phyloP scores from a whole-genome alignment of 2,113 vertebrate species.

The Pan troglodytes region NHGRI_mPanTro3-v2.1_pri NC_072398.2:212738501-212739000 shows the following conservation, averaged over 20 bases:
- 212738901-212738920: not conserved
- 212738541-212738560: not conserved
- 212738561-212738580: rapidly evolving
- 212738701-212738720: not conserved
- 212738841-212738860: not conserved
- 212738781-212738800: not conserved
- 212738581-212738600: not conserved
- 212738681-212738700: not conserved
- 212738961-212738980: not conserved
- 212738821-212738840: rapidly evolving
- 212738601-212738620: not conserved
- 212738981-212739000: rapidly evolving
- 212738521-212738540: too few species aligned
- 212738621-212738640: not conserved
- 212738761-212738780: not conserved
- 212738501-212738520: not conserved
- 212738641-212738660: not conserved
- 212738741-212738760: not conserved
- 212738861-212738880: not conserved
- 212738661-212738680: not conserved
- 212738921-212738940: too few species aligned
- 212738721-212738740: rapidly evolving
- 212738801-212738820: not conserved
- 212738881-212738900: rapidly evolving
- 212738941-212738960: not conserved